Evolutionary conservation across 2,888 invertebrate species (phyloP), one percentile per base, ranked within the genome.

Genomic region (Globia sparganii): DNA sequence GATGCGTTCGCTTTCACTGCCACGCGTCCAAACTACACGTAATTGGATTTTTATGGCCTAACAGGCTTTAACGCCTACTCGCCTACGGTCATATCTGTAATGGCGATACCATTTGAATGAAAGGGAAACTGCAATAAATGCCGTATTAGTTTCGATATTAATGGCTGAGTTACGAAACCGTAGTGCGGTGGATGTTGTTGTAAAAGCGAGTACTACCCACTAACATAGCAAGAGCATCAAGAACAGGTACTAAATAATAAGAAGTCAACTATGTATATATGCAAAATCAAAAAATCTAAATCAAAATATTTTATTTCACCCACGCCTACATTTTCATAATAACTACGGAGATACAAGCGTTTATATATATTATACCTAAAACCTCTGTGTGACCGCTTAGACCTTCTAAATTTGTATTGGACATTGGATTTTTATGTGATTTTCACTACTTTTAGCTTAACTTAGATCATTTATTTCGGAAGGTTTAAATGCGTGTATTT

Each of bases 1-100:
- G 76, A 75, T 75, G 58, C 13, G 9, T 18, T 58, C 56, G 21
- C 83, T 83, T 83, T 83, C 83, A 83, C 83, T 83, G 72, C 15
- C 71, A 62, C 31, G 37, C 34, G 62, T 77, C 40, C 31, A 66
- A 86, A 64, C 40, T 77, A 65, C 53, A 64, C 46, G 83, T 83
- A 83, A 83, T 83, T 74, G 73, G 61, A 40, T 46, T 72, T 74
- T 83, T 70, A 83, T 72, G 86, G 58, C 58, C 65, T 21, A 83
- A 81, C 82, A 65, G 64, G 68, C 65, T 74, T 53, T 9, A 68
- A 59, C 72, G 65, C 82, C 82, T 67, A 64, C 72, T 65, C 64
- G 77, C 82, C 86, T 46, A 72, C 78, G 72, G 53, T n/a, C 59
- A 69, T 65, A 40, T 81, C 28, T 67, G 9, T 71, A 81, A 68